Evolutionary conservation across 2,888 invertebrate genomes (phyloP), one percentile per base, ranked within the genome.

Genomic region (Chrysopilus asiliformis): DNA sequence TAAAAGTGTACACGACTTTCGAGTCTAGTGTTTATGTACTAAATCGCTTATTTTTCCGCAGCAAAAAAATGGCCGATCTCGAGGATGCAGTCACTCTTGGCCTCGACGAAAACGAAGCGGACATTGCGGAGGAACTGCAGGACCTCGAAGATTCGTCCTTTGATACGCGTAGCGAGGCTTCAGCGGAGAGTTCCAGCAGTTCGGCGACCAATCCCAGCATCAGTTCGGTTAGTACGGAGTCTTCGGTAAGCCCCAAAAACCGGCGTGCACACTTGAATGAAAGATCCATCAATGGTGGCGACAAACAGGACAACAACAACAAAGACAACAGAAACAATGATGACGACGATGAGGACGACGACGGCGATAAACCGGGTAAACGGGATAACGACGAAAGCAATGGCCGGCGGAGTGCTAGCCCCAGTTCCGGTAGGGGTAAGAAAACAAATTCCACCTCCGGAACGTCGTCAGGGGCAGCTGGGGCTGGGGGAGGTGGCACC

Each of bases 91-190:
- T 74, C 49, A 72, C 73, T 64, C 68, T 74, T 57, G 73, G 74
- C 49, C 68, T 74, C 53, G 74, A 74, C 51, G 74, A 74, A 62
- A 72, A 72, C 43, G 74, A 74, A 57, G 73, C 72, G 38, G 82
- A 83, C 59, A 81, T 82, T 57, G 79, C 78, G 30, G 83, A 84
- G 54, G 83, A 84, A 56, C 65, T 83, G 43, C 82, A 84, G 58
- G 73, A 83, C 58, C 81, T 82, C 51, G 62, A 55, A 38, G 56
- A 63, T 43, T n/a, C n/a, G n/a, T 56, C 58, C 5, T 86, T 83
- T 53, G 87, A 87, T 58, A 85, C 84, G 3, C 70, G 84, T 9
- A 90, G 90, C 60, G 90, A 91, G 66, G 85, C 89, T 19, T 85
- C 86, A 34, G 86, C 85, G 44, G 59, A 58, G 1, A 79, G 79